phyloP scores from a whole-genome alignment of 2,797 vertebrate species.

The Kryptolebias ocellatus region DNA sequence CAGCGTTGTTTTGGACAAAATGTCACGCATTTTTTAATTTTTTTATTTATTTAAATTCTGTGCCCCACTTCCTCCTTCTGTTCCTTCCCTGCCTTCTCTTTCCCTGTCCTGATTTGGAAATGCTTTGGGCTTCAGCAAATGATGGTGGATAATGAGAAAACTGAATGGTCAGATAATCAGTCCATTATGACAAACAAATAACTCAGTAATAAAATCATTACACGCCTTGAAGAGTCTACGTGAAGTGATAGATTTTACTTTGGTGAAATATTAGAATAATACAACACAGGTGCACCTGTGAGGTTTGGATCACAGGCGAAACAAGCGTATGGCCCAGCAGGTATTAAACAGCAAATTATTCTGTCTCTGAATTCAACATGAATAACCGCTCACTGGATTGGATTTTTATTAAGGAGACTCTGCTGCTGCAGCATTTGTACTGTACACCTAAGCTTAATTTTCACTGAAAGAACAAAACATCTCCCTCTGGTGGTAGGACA shows the following conservation, averaged over 20 bases:
- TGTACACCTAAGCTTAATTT: conserved; percentile 5
- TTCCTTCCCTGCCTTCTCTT: conserved; percentile 62
- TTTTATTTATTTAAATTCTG: conserved; percentile 9
- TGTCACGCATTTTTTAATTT: conserved; percentile 39
- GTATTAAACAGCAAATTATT: conserved; percentile 20
- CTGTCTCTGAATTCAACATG: conserved; percentile 16
- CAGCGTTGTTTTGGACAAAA: conserved; percentile 52
- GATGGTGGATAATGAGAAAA: conserved; percentile 47
- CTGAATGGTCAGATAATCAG: conserved; percentile 24
- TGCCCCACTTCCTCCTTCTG: conserved; percentile 72
- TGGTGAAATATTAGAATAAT: conserved; percentile 25
- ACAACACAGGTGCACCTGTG: conserved; percentile 42
- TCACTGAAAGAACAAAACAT: conserved; percentile 37
- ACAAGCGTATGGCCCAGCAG: conserved; percentile 27
- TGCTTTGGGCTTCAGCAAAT: conserved; percentile 76
- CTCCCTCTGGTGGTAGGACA: conserved; percentile 56
- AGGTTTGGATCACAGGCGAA: conserved; percentile 37
- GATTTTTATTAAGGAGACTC: conserved; percentile 29
- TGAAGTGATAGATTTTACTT: conserved; percentile 26
- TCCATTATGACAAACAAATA: conserved; percentile 13
- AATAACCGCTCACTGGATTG: conserved; percentile 29
- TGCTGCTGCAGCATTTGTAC: conserved; percentile 32
- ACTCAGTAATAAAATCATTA: conserved; percentile 13
- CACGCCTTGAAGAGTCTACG: conserved; percentile 12
- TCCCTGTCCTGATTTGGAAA: conserved; percentile 81